These are phyloP conservation scores for Calonectris borealis DNA, from an alignment of 2,113 vertebrate species.

Conservation along the genomic window DNA sequence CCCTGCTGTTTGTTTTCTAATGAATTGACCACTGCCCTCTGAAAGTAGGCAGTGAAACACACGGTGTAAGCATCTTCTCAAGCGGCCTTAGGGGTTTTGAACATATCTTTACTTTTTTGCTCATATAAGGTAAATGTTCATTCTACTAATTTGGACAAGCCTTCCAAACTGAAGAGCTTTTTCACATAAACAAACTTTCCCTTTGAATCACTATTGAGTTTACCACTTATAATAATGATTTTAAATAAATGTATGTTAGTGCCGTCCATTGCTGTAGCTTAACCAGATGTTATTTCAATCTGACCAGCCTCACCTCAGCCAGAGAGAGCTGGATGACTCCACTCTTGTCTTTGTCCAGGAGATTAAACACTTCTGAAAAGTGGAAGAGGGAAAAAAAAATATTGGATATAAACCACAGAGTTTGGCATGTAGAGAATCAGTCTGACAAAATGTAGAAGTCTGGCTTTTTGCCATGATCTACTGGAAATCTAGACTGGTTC, in stretches of 20 bases:
- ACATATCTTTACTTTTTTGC: background rate
- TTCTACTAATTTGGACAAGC: background rate
- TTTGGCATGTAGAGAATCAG: background rate
- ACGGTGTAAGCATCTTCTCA: background rate
- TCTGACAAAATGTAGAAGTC: background rate
- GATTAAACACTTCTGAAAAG: slow-evolving; percentile 67
- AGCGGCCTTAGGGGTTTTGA: background rate
- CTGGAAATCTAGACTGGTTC: background rate
- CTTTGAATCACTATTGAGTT: background rate
- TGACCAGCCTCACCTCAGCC: slow-evolving; percentile 65
- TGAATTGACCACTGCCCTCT: background rate
- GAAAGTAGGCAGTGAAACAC: background rate
- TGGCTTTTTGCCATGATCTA: background rate
- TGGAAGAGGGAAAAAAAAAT: background rate
- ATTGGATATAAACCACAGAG: background rate
- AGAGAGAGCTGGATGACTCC: slow-evolving; percentile 67
- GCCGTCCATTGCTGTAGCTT: background rate
- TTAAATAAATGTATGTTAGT: background rate
- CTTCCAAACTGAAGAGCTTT: background rate
- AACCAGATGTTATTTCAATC: background rate
- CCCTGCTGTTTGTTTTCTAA: slow-evolving; percentile 34
- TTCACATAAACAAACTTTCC: background rate
- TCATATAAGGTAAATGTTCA: background rate
- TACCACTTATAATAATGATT: background rate
- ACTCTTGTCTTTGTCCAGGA: slow-evolving; percentile 67